Conservation (phyloP, 1,140 invertebrate genomes). For the Macrocentrus cingulum region DNA sequence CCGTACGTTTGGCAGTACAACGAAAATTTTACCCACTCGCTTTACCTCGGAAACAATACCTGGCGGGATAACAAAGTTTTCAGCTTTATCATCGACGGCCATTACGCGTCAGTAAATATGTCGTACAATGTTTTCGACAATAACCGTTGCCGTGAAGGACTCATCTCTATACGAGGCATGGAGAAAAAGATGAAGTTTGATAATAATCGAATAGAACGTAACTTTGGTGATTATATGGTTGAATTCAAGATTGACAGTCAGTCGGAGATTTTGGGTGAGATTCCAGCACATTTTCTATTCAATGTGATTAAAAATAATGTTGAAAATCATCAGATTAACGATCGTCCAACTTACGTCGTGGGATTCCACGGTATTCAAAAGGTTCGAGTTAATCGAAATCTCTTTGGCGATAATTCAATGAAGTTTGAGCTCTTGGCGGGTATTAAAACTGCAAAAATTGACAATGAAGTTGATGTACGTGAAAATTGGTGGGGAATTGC, state of each 20-base stretch:
- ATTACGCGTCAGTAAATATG: conserved; percentile 85
- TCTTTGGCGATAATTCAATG: conserved; percentile 84
- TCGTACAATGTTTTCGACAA: conserved; percentile 82
- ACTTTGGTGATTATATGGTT: conserved; percentile 83
- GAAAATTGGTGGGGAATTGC: conserved; percentile 96
- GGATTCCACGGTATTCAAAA: conserved; percentile 94
- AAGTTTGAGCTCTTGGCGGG: conserved; percentile 94
- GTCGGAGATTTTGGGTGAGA: conserved; percentile 86
- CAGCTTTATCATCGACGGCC: conserved; percentile 82
- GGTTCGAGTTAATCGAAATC: conserved; percentile 86
- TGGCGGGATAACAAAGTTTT: conserved; percentile 87
- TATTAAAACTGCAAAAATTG: conserved; percentile 81
- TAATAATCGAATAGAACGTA: conserved; percentile 76
- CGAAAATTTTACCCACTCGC: conserved; percentile 89
- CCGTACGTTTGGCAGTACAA: conserved; percentile 96
- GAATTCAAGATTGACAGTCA: conserved; percentile 90
- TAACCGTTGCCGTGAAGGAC: conserved; percentile 80
- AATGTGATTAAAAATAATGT: conserved; percentile 81
- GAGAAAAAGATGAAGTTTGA: conserved; percentile 91
- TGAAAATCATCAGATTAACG: conserved; percentile 53
- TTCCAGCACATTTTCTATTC: conserved; percentile 75
- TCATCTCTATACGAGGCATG: conserved; percentile 90
- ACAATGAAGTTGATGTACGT: conserved; percentile 83
- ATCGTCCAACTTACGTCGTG: conserved; percentile 79
- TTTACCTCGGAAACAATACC: conserved; percentile 83